phyloP scores from a whole-genome alignment of 2,113 vertebrate species.

The Ageneiosus marmoratus region DNA sequence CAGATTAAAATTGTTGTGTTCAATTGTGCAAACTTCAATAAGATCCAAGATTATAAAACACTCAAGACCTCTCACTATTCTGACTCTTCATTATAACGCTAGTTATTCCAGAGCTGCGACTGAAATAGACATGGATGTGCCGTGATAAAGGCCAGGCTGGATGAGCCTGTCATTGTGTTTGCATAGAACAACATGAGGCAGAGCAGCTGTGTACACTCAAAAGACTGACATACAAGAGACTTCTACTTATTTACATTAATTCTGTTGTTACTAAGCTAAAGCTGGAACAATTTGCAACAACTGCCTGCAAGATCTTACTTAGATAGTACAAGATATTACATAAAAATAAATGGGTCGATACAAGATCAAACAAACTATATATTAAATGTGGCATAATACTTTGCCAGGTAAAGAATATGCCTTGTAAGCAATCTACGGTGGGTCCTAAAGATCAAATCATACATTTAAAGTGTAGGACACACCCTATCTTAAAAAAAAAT shows the following conservation, averaged over 20 bases:
- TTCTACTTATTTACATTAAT: constrained; percentile 38
- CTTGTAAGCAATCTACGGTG: background rate
- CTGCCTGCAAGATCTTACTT: background rate
- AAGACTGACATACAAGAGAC: constrained; percentile 44
- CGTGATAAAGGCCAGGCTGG: constrained; percentile 58
- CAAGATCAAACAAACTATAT: background rate
- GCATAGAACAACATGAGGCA: constrained; percentile 56
- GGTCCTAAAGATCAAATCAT: background rate
- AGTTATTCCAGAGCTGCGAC: constrained; percentile 47
- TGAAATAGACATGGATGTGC: constrained; percentile 57
- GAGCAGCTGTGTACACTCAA: constrained; percentile 73
- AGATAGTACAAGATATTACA: background rate
- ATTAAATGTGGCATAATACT: background rate
- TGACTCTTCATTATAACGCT: constrained; percentile 35
- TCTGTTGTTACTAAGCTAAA: constrained; percentile 34
- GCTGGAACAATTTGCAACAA: constrained; percentile 5
- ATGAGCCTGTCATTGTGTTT: constrained; percentile 62
- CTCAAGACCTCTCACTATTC: constrained; percentile 12
- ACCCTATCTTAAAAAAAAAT: constrained; percentile 33
- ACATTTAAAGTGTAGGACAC: constrained; percentile 45
- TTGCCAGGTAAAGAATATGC: background rate
- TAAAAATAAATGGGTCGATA: background rate
- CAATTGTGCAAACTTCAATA: background rate
- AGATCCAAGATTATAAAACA: constrained; percentile 25
- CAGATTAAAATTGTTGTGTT: background rate